These are phyloP conservation scores for Athetis lepigone DNA, from an alignment of 2,888 invertebrate species.

Conservation along the genomic window DNA sequence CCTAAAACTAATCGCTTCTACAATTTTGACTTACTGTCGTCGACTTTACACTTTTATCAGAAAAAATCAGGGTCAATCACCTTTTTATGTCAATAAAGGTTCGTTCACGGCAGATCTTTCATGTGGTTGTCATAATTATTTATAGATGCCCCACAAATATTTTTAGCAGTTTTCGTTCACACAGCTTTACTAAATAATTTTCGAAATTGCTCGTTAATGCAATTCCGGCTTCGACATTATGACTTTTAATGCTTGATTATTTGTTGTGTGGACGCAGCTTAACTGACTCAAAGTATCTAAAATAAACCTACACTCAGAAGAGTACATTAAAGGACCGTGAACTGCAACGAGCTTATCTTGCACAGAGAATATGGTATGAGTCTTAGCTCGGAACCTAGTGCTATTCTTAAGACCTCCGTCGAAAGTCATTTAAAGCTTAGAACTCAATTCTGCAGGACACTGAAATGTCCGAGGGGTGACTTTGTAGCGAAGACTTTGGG, in stretches of 20 bases:
- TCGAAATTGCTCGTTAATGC: too few species aligned
- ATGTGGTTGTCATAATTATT: too few species aligned
- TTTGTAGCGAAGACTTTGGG: conserved; percentile 7
- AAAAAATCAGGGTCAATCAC: too few species aligned
- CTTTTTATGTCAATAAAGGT: too few species aligned
- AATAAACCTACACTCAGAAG: neutral
- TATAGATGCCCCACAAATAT: too few species aligned
- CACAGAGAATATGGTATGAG: conserved; percentile 27
- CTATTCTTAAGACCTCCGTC: conserved; percentile 12
- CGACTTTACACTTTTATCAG: too few species aligned
- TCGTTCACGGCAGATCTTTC: too few species aligned
- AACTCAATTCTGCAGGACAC: conserved; percentile 7
- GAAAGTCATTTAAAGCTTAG: conserved; percentile 29
- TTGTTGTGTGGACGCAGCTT: neutral
- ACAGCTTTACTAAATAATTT: too few species aligned
- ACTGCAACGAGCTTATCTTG: conserved; percentile 26
- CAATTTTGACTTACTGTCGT: too few species aligned
- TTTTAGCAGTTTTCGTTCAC: too few species aligned
- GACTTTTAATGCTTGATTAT: neutral
- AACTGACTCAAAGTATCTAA: neutral
- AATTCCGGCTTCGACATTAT: neutral
- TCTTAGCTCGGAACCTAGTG: conserved; percentile 24
- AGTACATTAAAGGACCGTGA: conserved; percentile 11
- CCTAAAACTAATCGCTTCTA: too few species aligned
- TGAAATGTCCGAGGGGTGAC: conserved; percentile 2